A percentile compares a stretch with the other conserved stretches of the same genome.
These are phyloP conservation scores for Alectoris magna DNA, from an alignment of 2,797 vertebrate species.

Conservation along the genomic window DNA sequence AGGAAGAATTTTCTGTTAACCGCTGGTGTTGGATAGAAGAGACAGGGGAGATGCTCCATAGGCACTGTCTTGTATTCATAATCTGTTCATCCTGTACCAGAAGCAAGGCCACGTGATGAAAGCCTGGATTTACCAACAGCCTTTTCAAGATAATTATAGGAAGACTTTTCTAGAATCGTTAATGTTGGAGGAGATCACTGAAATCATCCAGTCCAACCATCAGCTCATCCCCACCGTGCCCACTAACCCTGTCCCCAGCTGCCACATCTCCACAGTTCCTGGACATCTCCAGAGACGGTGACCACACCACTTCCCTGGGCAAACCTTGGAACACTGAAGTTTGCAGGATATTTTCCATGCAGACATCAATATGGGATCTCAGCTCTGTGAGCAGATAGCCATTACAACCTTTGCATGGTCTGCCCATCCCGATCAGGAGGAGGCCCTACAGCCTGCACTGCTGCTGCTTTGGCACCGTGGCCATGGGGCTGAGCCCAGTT, in stretches of 20 bases:
- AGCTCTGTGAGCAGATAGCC: background rate
- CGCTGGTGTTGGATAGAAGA: background rate
- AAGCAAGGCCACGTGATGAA: background rate
- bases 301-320: too few species aligned
- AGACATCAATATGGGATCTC: background rate
- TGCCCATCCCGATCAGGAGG: background rate
- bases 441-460: background rate
- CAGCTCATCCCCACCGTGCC: too few species aligned
- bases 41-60: background rate
- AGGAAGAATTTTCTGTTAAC: rapidly evolving
- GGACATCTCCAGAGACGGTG: too few species aligned
- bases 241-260: too few species aligned
- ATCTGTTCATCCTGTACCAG: background rate
- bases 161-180: background rate
- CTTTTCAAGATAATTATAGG: background rate
- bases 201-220: too few species aligned
- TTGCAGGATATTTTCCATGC: background rate
- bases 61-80: background rate
- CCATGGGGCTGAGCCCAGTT: background rate
- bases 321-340: background rate
- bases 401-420: background rate
- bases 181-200: too few species aligned
- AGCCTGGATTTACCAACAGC: background rate
- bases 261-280: too few species aligned
- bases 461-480: background rate